Percentiles rank a stretch among this genome's conserved stretches.
phyloP scores from a whole-genome alignment of 2,888 invertebrate species.

The Lycocerus yunnanus region DNA sequence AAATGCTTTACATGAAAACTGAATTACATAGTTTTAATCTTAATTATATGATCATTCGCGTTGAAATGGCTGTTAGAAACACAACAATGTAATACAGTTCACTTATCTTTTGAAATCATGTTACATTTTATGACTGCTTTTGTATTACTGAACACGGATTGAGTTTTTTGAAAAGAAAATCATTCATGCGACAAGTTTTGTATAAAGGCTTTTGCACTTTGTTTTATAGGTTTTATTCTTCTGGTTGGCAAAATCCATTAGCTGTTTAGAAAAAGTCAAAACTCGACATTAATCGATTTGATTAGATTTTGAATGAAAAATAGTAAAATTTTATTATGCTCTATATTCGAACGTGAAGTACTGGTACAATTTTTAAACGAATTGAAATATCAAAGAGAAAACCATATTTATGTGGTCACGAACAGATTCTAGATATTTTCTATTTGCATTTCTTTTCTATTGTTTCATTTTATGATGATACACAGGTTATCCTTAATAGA shows the following conservation, averaged over 20 bases:
- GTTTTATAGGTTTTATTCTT: neutral
- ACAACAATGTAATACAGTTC: neutral
- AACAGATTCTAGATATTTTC: constrained; percentile 13
- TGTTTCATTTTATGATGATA: neutral
- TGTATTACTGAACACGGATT: neutral
- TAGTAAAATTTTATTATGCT: neutral
- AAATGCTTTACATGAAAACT: neutral
- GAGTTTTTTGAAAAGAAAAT: neutral
- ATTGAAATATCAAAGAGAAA: constrained; percentile 15
- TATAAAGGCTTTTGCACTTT: neutral
- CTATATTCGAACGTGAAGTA: neutral
- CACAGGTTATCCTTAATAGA: neutral
- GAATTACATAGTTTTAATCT: neutral
- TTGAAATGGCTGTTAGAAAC: neutral
- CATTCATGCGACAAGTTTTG: neutral
- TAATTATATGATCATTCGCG: neutral
- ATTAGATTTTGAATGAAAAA: neutral
- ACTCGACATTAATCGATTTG: neutral
- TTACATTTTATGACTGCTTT: neutral
- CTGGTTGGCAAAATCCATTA: neutral
- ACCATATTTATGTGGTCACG: constrained; percentile 12
- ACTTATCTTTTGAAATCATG: neutral
- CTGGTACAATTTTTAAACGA: constrained; percentile 6
- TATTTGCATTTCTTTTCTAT: neutral
- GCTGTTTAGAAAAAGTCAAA: too few relatives aligned